Evolutionary conservation across 2,797 vertebrate species (phyloP).

Genomic region (Fistularia commersonii): DNA sequence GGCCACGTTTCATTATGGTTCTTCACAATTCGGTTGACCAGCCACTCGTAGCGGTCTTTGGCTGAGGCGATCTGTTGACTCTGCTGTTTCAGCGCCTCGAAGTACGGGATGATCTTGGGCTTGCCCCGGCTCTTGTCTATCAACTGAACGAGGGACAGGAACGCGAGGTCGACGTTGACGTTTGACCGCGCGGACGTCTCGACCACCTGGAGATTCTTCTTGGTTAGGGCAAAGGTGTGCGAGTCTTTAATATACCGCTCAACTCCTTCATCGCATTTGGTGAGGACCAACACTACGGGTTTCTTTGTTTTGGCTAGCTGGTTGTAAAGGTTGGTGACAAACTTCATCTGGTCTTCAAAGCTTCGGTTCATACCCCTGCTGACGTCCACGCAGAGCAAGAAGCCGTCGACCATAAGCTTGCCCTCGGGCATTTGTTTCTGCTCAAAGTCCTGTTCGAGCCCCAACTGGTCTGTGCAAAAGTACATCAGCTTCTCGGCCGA

Average conservation of each 20-base stretch:
- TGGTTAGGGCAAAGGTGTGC: constrained; percentile 91
- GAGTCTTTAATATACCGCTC: constrained; percentile 97
- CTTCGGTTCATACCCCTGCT: constrained; percentile 97
- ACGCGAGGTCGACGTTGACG: constrained; percentile 95
- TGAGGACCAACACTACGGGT: constrained; percentile 89
- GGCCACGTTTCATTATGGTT: constrained; percentile 91
- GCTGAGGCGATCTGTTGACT: constrained; percentile 95
- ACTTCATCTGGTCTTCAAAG: constrained; percentile 97
- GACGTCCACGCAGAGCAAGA: constrained; percentile 90
- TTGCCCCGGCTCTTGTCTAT: constrained; percentile 91
- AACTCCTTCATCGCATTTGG: constrained; percentile 97
- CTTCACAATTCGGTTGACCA: constrained; percentile 86
- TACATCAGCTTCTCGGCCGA: constrained; percentile 99
- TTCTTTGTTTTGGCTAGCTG: constrained; percentile 96
- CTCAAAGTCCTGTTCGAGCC: constrained; percentile 98
- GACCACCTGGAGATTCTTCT: constrained; percentile 97
- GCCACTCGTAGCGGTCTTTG: constrained; percentile 96
- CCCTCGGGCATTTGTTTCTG: constrained; percentile 99
- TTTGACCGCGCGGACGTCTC: constrained; percentile 97
- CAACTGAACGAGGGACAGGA: constrained; percentile 91
- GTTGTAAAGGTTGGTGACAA: constrained; percentile 91
- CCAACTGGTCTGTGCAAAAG: constrained; percentile 98
- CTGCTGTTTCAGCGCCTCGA: constrained; percentile 95
- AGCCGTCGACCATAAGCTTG: constrained; percentile 91
- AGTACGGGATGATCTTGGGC: constrained; percentile 95